Evolutionary conservation across 2,888 invertebrate species (phyloP).

Genomic region (Blastobasis adustella): DNA sequence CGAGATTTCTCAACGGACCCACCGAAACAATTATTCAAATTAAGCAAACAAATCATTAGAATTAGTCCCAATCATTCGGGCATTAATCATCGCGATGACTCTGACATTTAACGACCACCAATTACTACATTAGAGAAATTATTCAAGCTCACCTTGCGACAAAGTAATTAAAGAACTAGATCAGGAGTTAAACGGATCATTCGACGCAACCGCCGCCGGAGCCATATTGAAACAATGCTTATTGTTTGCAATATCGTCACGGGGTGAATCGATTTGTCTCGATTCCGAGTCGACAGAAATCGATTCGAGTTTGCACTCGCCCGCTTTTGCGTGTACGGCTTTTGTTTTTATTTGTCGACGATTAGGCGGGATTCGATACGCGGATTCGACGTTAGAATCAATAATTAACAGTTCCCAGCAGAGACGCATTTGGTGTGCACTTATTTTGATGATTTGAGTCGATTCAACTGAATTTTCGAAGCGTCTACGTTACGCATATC

Average conservation of each 20-base stretch:
- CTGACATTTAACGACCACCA: background rate
- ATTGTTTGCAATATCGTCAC: slow-evolving; percentile 47
- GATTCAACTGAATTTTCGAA: too few relatives aligned
- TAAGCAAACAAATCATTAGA: too few relatives aligned
- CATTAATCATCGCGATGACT: too few relatives aligned
- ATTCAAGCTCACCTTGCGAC: slow-evolving; percentile 25
- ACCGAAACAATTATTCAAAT: too few relatives aligned
- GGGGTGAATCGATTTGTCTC: slow-evolving; percentile 62
- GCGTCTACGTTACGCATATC: too few relatives aligned
- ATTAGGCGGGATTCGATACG: slow-evolving; percentile 28
- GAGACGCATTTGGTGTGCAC: too few relatives aligned
- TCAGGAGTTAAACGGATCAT: slow-evolving; percentile 45
- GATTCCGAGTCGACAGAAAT: slow-evolving; percentile 39
- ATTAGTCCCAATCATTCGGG: too few relatives aligned
- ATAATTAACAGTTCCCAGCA: slow-evolving; percentile 17
- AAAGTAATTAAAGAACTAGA: slow-evolving; percentile 52
- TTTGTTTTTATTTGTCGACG: slow-evolving; percentile 37
- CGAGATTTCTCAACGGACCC: too few relatives aligned
- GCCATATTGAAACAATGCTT: slow-evolving; percentile 48
- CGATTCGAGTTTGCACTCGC: slow-evolving; percentile 44
- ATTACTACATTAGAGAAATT: background rate
- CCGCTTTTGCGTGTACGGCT: slow-evolving; percentile 41
- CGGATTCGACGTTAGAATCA: slow-evolving; percentile 35
- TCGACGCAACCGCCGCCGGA: slow-evolving; percentile 44
- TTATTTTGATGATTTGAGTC: too few relatives aligned